Conservation (phyloP, 2,797 vertebrate genomes). For the Xiphophorus birchmanni region DNA sequence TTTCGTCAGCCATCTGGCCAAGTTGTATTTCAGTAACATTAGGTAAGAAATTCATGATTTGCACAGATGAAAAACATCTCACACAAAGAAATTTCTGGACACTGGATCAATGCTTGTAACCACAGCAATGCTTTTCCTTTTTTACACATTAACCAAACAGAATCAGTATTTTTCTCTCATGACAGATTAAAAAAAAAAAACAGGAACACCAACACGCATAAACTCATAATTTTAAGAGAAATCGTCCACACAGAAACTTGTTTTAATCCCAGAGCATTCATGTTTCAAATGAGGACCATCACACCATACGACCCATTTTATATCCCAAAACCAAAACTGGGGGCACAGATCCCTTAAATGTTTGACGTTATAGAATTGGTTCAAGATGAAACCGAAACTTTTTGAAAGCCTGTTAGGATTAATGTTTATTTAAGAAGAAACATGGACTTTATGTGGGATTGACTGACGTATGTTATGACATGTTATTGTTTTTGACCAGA, state of each 20-base stretch:
- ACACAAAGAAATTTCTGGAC: background rate
- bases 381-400: too few species aligned
- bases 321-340: background rate
- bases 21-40: background rate
- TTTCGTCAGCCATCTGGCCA: background rate
- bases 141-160: background rate
- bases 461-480: too few species aligned
- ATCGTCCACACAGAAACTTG: background rate
- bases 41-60: background rate
- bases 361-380: too few species aligned
- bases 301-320: background rate
- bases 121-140: background rate
- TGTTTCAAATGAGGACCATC: background rate
- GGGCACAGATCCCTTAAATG: too few species aligned
- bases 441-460: too few species aligned
- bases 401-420: too few species aligned
- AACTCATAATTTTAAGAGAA: background rate
- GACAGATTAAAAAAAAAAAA: background rate
- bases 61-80: background rate
- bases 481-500: too few species aligned
- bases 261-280: background rate
- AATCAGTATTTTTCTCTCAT: background rate
- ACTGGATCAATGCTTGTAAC: background rate
- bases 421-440: too few species aligned
- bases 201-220: background rate